Percentiles rank a stretch among this genome's conserved stretches.
These are phyloP conservation scores for Caenorhabditis wallacei DNA, from an alignment of 2,888 invertebrate genomes.

Conservation along the genomic window DNA sequence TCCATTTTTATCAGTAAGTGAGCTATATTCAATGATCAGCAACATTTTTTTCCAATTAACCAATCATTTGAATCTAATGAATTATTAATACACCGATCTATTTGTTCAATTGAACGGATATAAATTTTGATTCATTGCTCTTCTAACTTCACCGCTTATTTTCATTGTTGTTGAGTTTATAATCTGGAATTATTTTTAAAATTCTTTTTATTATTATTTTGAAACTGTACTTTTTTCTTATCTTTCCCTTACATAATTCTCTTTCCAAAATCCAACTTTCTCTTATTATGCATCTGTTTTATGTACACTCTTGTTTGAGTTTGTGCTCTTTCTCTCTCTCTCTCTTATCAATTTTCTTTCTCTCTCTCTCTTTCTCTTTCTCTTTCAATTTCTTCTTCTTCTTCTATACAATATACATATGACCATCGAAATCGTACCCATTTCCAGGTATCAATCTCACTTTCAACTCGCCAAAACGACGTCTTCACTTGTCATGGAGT, in stretches of 20 bases:
- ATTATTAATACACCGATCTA: not conserved
- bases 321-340: constrained; percentile 23
- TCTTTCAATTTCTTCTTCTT: not conserved
- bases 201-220: not conserved
- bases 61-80: not conserved
- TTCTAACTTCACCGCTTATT: too few species aligned
- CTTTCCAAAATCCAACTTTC: not conserved
- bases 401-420: constrained; percentile 24
- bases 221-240: constrained; percentile 1
- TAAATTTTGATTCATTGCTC: too few species aligned
- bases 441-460: constrained; percentile 39
- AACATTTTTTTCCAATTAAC: not conserved
- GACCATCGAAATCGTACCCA: constrained; percentile 24
- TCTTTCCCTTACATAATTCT: not conserved
- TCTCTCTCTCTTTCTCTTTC: not conserved
- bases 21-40: not conserved
- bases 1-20: too few species aligned
- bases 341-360: not conserved
- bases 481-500: constrained; percentile 38
- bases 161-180: too few species aligned
- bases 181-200: too few species aligned
- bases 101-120: not conserved
- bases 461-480: constrained; percentile 16
- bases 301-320: constrained; percentile 38
- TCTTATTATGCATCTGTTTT: constrained; percentile 22